Percentiles rank a stretch among this genome's conserved stretches.
phyloP scores from a whole-genome alignment of 2,113 vertebrate genomes.

The Syrmaticus mikado region DNA sequence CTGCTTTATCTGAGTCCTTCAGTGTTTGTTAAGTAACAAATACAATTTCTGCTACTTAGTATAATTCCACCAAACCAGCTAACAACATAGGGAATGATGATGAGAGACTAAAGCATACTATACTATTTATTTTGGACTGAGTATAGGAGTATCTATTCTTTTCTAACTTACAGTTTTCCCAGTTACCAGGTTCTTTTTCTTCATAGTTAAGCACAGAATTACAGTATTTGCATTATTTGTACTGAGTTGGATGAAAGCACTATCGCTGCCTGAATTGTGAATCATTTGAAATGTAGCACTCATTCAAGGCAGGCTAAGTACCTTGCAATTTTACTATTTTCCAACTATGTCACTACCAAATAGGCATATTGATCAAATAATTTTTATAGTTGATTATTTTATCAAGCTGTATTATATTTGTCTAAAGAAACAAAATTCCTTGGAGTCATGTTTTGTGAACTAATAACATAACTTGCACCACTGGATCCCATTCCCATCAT shows the following conservation, averaged over 20 bases:
- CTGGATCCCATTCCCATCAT: accelerated
- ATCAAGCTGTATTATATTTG: background rate
- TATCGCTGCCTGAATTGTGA: background rate
- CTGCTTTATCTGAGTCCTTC: background rate
- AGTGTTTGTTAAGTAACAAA: background rate
- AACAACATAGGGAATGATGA: background rate
- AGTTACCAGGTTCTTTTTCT: background rate
- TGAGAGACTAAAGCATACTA: background rate
- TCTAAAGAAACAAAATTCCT: background rate
- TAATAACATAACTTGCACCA: background rate
- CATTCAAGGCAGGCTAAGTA: background rate
- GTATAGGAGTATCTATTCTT: background rate
- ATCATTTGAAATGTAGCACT: background rate
- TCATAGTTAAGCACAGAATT: background rate
- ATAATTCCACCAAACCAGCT: background rate
- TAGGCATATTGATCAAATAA: background rate
- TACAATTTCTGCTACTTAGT: background rate
- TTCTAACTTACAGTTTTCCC: background rate
- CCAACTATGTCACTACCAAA: background rate
- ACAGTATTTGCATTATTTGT: background rate
- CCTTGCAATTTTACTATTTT: background rate
- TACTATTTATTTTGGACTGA: background rate
- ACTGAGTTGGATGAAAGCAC: background rate
- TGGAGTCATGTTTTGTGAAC: background rate
- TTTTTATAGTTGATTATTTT: background rate